A percentile compares a stretch with the other conserved stretches of the same genome.
Evolutionary conservation across 2,888 invertebrate genomes (phyloP).

Genomic region (Acrobasis repandana): DNA sequence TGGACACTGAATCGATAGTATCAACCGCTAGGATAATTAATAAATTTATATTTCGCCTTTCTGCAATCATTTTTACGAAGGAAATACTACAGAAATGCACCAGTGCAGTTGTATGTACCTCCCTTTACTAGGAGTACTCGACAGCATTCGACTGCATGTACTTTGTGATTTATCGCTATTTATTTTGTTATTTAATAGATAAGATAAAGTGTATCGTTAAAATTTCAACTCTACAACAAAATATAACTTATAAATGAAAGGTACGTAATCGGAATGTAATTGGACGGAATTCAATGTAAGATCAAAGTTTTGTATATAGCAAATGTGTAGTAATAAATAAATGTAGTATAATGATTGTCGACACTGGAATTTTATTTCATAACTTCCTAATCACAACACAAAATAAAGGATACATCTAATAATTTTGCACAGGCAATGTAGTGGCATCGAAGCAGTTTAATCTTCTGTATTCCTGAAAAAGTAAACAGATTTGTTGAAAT

Average conservation of each 20-base stretch:
- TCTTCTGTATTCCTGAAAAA: conserved; percentile 55
- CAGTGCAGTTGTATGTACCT: conserved; percentile 46
- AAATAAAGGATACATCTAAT: conserved; percentile 20
- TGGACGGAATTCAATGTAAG: conserved; percentile 47
- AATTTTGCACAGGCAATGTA: conserved; percentile 40
- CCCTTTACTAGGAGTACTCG: conserved; percentile 32
- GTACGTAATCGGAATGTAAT: conserved; percentile 45
- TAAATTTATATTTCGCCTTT: conserved; percentile 61
- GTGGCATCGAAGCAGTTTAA: conserved; percentile 41
- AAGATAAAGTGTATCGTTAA: conserved; percentile 52
- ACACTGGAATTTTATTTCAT: conserved; percentile 34
- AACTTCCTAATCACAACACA: not conserved
- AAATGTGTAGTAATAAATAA: conserved; percentile 69
- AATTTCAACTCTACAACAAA: conserved; percentile 34
- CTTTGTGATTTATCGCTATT: conserved; percentile 67
- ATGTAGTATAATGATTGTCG: conserved; percentile 76
- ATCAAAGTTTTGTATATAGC: conserved; percentile 72
- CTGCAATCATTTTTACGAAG: conserved; percentile 77
- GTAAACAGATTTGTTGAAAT: not conserved
- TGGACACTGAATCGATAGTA: conserved; percentile 37
- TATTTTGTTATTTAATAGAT: conserved; percentile 69
- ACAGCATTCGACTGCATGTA: conserved; percentile 48
- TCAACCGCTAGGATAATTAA: conserved; percentile 52
- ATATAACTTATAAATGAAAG: conserved; percentile 35
- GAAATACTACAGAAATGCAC: conserved; percentile 68